These are phyloP conservation scores for Synergus laeviventris DNA, from an alignment of 2,888 invertebrate species.

Conservation along the genomic window DNA sequence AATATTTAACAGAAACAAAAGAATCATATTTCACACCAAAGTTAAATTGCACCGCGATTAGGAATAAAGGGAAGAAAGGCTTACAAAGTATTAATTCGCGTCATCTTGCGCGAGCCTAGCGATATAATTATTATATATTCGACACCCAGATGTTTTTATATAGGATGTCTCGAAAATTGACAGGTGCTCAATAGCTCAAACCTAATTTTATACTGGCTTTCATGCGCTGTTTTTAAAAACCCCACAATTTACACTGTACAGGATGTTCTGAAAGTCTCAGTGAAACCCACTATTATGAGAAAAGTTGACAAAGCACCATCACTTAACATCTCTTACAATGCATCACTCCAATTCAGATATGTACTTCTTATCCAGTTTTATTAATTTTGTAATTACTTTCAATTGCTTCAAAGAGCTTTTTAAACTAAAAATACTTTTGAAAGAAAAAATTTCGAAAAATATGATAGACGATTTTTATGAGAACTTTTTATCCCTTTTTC, in stretches of 20 bases:
- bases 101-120: not conserved
- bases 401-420: not conserved
- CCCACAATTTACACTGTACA: not conserved
- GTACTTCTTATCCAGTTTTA: not conserved
- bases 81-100: not conserved
- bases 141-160: not conserved
- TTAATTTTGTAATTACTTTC: not conserved
- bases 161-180: slow-evolving; percentile 1
- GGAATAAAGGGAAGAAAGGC: not conserved
- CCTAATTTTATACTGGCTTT: slow-evolving; percentile 14
- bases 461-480: not conserved
- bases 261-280: slow-evolving; percentile 11
- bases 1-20: not conserved
- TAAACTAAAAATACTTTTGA: not conserved
- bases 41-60: not conserved
- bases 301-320: not conserved
- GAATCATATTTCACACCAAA: slow-evolving; percentile 14
- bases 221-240: slow-evolving; percentile 4
- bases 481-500: not conserved
- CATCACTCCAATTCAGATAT: not conserved
- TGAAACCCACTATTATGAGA: not conserved
- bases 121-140: not conserved
- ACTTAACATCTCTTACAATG: not conserved
- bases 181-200: slow-evolving; percentile 17
- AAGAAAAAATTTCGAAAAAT: not conserved